A percentile compares a stretch with the other conserved stretches of the same genome.
phyloP scores from a whole-genome alignment of 2,888 invertebrate species.

The Microchrysa polita region DNA sequence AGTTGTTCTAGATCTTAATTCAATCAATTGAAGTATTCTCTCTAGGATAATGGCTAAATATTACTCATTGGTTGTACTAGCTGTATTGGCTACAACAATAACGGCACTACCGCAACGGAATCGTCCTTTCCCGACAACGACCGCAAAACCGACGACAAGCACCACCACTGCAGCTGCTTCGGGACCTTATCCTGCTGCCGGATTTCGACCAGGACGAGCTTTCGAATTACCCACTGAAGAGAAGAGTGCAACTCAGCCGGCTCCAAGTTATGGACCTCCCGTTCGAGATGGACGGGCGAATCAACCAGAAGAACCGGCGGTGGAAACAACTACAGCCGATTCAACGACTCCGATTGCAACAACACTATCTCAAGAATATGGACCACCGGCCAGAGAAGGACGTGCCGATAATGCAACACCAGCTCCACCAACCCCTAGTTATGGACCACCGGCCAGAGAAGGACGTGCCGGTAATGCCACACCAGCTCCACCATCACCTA shows the following conservation, averaged over 20 bases:
- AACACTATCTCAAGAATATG: conserved; percentile 9
- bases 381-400: conserved; percentile 17
- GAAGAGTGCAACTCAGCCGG: conserved; percentile 18
- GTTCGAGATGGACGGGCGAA: conserved; percentile 6
- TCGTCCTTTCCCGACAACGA: conserved; percentile 12
- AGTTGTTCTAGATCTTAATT: background rate
- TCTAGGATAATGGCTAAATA: conserved; percentile 3
- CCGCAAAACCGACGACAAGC: background rate
- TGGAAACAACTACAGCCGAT: background rate
- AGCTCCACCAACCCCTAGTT: conserved; percentile 2
- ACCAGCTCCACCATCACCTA: conserved; percentile 11
- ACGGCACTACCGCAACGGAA: conserved; percentile 35
- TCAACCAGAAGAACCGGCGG: background rate
- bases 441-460: conserved; percentile 21
- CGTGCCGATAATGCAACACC: background rate
- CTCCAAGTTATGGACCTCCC: conserved; percentile 27
- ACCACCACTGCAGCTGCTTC: conserved; percentile 45
- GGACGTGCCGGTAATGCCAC: background rate
- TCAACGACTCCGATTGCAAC: conserved; percentile 16
- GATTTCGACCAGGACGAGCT: conserved; percentile 55
- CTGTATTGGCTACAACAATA: background rate
- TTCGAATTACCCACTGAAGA: conserved; percentile 55
- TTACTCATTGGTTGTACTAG: background rate
- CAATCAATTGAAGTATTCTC: background rate
- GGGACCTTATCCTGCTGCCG: conserved; percentile 57